Base-by-base conservation (phyloP, 2,888 invertebrate genomes). In the Dicyrtoma fusca region DNA sequence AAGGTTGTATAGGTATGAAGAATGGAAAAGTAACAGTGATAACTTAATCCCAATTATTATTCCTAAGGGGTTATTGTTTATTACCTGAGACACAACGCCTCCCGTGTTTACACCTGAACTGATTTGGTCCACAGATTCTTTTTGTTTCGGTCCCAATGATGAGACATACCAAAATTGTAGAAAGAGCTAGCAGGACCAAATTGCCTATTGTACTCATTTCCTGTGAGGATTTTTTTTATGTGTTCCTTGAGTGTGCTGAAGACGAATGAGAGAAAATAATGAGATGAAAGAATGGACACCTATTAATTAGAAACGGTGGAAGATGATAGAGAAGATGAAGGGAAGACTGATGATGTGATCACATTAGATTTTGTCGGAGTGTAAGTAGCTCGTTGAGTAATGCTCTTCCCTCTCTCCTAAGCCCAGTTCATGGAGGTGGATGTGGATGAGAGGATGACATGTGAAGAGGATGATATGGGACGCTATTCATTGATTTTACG, bases 101-200 rank as follows among this genome's bases (percentile, higher is more conserved):
- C 23, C 79, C 79, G 51, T 76, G 75, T 25, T 74, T 73, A 57
- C 77, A 77, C 8, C 77, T 73, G 57, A 79, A 77, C 45, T 77
- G 77, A 72, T 79, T 79, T 10, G 79, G 79, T 26, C 79, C 79
- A 72, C 79, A 79, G 11, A 79, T 66, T 59, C 69, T 57, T 44
- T 73, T 77, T 0, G 73, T 61, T 25, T 57, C 57, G 4, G 8
- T 57, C 23, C 26, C 25, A 21, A 57, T n/a, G 21, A 57, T 23
- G 25, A 25, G 4, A 25, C 21, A 57, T 14, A 26, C 14, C 25
- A 21, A 14, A 57, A 57, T 57, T 25, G 26, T 23, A 26, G 11
- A 57, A 14, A 57, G 14, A 8, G 11, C 13, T 14, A 57, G 4
- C 23, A 57, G 11, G 25, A 14, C 23, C 8, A 57, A 26, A 57